Evolutionary conservation across 2,113 vertebrate genomes (phyloP), one percentile per base, ranked within the genome.

Genomic region (Epinephelus cyanopodus): DNA sequence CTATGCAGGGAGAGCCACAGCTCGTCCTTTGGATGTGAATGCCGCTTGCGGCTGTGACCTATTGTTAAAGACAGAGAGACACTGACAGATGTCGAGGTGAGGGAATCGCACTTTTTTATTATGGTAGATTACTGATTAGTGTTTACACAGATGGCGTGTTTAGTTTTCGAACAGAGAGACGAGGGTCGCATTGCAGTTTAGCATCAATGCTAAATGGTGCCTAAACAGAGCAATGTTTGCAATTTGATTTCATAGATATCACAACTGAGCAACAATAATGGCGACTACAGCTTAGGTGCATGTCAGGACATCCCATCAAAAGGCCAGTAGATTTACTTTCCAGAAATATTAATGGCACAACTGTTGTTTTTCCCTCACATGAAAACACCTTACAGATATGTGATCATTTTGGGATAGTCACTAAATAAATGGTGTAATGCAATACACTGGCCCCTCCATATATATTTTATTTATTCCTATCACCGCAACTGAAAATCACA

Each of bases 71-170:
- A 77, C 9, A 12, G 63, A 50, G 60, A 71, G 66, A 68, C 23
- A n/a, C 21, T 78, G 68, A 39, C 71, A 85, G 73, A 82, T 73
- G 65, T 33, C 1, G 23, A 69, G 42, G 68, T 58, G 60, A 76
- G 23, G 50, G 39, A 83, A 48, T 63, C 0, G 6, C 23, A 61
- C 2, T 25, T 66, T 29, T 81, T 63, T 76, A 54, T 75, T 23
- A 33, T 1, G 42, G 27, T 47, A 61, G 54, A 77, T 83, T 48
- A 64, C 48, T 67, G 60, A 48, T 60, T 77, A 77, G 48, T 56
- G 54, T 73, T 79, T 73, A 63, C 70, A 79, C 62, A 82, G 78
- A 87, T 57, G 66, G 66, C n/a, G 27, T 80, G 27, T 65, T 65
- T 65, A 25, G 4, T 76, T 25, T 47, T 13, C 57, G 23, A 53